Evolutionary conservation across 1,140 invertebrate genomes (phyloP).

Genomic region (Drosophila sp.): DNA sequence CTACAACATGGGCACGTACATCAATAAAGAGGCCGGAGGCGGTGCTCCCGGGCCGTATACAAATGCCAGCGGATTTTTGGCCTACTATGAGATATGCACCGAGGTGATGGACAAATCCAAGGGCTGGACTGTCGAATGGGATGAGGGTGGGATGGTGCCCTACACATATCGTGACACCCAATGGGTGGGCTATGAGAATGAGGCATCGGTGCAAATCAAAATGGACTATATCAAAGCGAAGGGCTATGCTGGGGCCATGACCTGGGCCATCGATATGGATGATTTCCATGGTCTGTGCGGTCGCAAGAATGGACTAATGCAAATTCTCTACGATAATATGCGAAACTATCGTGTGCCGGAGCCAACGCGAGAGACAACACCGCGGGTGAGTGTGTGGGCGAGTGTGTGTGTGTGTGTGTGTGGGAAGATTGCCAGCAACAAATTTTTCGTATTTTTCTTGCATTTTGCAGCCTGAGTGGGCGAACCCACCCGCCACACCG

Average conservation of each 20-base stretch:
- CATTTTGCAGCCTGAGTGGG: conserved; percentile 87
- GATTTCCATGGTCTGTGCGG: conserved; percentile 92
- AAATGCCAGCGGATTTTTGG: conserved; percentile 91
- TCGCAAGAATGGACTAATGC: conserved; percentile 88
- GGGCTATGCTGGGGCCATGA: conserved; percentile 93
- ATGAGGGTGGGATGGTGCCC: conserved; percentile 91
- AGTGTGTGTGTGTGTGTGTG: no score
- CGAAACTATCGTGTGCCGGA: conserved; percentile 89
- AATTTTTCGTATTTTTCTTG: conserved; percentile 5
- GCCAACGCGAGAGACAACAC: conserved; percentile 87
- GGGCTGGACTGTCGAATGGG: conserved; percentile 92
- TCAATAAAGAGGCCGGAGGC: conserved; percentile 94
- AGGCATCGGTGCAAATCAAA: conserved; percentile 89
- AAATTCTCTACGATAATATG: conserved; percentile 89
- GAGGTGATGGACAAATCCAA: conserved; percentile 87
- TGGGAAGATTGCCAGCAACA: conserved; percentile 82
- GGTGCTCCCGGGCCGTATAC: conserved; percentile 93
- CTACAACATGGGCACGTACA: conserved; percentile 91
- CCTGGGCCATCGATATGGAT: conserved; percentile 95
- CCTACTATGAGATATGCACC: conserved; percentile 95
- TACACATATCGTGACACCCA: conserved; percentile 94
- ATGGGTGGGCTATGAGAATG: conserved; percentile 95
- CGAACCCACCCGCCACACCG: conserved; percentile 87
- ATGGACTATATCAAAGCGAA: conserved; percentile 93
- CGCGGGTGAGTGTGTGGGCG: conserved; percentile 84